These are phyloP conservation scores for Micronisus gabar DNA, from an alignment of 2,113 vertebrate genomes.

Conservation along the genomic window DNA sequence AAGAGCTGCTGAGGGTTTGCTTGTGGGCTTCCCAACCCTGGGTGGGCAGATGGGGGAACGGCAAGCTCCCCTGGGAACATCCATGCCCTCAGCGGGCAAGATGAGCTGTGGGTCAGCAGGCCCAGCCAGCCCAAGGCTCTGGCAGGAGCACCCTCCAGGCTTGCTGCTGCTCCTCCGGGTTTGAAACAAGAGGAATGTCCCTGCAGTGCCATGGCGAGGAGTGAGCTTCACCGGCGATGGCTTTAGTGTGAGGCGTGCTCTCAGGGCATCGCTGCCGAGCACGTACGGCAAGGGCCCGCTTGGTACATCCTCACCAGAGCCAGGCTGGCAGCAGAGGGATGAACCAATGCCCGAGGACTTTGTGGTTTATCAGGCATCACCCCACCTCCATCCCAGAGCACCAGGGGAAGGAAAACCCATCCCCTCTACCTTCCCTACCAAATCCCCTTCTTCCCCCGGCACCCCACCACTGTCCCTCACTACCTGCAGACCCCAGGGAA, in stretches of 20 bases:
- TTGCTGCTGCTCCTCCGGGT: not conserved
- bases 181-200: not conserved
- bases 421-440: not conserved
- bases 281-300: fast-evolving
- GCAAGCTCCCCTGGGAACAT: fast-evolving
- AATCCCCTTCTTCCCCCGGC: not conserved
- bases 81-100: not conserved
- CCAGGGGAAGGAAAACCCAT: not conserved
- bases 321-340: not conserved
- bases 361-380: not conserved
- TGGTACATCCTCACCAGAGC: not conserved
- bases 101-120: not conserved
- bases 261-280: not conserved
- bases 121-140: fast-evolving
- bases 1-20: not conserved
- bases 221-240: not conserved
- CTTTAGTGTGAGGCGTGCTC: not conserved
- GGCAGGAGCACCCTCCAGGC: not conserved
- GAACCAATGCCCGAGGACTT: fast-evolving
- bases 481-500: not conserved
- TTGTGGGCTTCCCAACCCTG: not conserved
- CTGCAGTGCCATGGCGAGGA: fast-evolving
- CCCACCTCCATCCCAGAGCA: not conserved
- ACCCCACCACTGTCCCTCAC: too few species aligned
- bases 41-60: not conserved